phyloP scores from a whole-genome alignment of 1,140 invertebrate species.

The Drosophila sproati region DNA sequence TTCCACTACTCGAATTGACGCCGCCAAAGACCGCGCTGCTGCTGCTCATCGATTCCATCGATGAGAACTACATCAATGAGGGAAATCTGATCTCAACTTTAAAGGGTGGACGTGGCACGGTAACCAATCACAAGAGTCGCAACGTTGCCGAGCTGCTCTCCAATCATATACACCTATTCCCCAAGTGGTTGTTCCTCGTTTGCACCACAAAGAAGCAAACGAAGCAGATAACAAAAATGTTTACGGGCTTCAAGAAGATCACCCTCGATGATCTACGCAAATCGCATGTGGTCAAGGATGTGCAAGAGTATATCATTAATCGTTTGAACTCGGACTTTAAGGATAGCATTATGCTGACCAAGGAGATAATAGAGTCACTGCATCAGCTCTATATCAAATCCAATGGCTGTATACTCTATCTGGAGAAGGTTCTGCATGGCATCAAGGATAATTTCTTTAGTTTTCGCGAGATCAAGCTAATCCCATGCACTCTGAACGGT shows the following conservation, averaged over 20 bases:
- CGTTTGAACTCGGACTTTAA: conserved; percentile 92
- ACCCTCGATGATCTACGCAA: conserved; percentile 95
- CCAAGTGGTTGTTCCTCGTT: conserved; percentile 95
- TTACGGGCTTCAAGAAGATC: conserved; percentile 97
- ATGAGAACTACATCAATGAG: conserved; percentile 88
- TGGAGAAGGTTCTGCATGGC: conserved; percentile 96
- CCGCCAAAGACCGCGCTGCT: conserved; percentile 93
- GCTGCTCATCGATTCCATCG: conserved; percentile 95
- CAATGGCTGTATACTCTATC: conserved; percentile 97
- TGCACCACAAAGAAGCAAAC: conserved; percentile 95
- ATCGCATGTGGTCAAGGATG: conserved; percentile 94
- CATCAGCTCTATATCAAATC: conserved; percentile 98
- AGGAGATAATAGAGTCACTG: conserved; percentile 96
- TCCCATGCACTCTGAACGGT: conserved; percentile 97
- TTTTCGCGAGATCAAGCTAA: conserved; percentile 92
- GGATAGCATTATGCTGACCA: conserved; percentile 83
- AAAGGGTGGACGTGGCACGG: conserved; percentile 82
- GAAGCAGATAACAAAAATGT: conserved; percentile 94
- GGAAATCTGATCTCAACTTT: conserved; percentile 81
- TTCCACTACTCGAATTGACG: conserved; percentile 93
- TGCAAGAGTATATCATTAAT: conserved; percentile 97
- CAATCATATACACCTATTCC: conserved; percentile 96
- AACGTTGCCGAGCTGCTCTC: conserved; percentile 94
- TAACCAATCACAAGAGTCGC: conserved; percentile 86
- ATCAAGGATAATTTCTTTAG: conserved; percentile 97